Evolutionary conservation across 37 sponge, comb jelly and placozoan species (phyloP).

Genomic region (Lycopodina hypogea): DNA sequence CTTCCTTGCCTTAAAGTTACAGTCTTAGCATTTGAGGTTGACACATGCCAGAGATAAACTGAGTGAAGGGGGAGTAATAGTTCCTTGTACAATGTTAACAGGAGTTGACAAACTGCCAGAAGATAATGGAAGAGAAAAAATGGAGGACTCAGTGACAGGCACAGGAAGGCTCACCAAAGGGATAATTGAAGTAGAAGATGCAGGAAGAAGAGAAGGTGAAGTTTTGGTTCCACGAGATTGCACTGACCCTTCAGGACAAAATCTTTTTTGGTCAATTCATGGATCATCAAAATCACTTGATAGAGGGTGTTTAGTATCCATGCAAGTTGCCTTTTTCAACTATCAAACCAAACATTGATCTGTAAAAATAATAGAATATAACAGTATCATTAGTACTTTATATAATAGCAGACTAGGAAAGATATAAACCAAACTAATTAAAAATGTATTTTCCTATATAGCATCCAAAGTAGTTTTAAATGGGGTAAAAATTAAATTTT

Average conservation of each 20-base stretch:
- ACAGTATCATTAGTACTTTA: too few relatives aligned
- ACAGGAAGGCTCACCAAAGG: slow-evolving; percentile 24
- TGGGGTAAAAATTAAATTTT: too few relatives aligned
- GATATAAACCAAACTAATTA: too few relatives aligned
- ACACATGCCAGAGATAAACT: background rate
- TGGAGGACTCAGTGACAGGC: background rate
- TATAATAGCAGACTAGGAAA: too few relatives aligned
- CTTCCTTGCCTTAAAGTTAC: background rate
- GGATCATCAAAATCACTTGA: slow-evolving; percentile 25
- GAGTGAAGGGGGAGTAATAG: slow-evolving; percentile 2
- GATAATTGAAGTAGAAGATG: background rate
- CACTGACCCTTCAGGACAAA: slow-evolving; percentile 19
- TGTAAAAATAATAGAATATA: background rate
- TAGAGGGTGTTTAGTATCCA: slow-evolving; percentile 29
- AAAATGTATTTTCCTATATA: too few relatives aligned
- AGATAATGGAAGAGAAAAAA: slow-evolving; percentile 50
- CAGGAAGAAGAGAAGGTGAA: background rate
- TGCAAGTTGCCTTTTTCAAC: background rate
- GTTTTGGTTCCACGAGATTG: background rate
- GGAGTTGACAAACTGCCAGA: slow-evolving; percentile 44
- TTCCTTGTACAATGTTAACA: too few relatives aligned
- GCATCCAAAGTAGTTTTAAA: too few relatives aligned
- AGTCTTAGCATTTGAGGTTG: background rate
- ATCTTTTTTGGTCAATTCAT: slow-evolving; percentile 8
- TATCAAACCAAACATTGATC: background rate